phyloP scores from a whole-genome alignment of 1,140 invertebrate genomes.

The Halesus radiatus region DNA sequence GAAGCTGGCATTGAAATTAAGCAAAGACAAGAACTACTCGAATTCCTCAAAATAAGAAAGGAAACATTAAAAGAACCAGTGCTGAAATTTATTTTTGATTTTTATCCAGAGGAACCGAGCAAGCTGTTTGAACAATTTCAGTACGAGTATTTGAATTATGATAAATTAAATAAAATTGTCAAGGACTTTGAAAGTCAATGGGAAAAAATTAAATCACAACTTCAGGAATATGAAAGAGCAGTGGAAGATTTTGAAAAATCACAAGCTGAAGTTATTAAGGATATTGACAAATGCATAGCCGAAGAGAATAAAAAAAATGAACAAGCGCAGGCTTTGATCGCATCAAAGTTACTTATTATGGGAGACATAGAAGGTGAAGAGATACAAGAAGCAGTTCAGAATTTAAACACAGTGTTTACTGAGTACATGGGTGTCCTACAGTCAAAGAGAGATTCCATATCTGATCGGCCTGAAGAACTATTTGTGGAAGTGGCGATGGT shows the following conservation, averaged over 20 bases:
- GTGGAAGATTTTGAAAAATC: conserved; percentile 2
- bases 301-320: conserved; percentile 13
- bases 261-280: conserved; percentile 15
- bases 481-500: conserved; percentile 15
- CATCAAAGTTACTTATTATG: not conserved
- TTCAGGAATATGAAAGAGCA: conserved; percentile 36
- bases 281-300: conserved; percentile 14
- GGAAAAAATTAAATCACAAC: not conserved
- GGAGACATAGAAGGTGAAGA: not conserved
- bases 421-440: conserved; percentile 12
- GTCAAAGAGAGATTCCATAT: conserved; percentile 3
- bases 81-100: conserved; percentile 28
- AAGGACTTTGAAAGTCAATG: conserved; percentile 25
- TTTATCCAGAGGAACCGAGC: conserved; percentile 10
- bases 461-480: not conserved
- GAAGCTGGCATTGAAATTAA: not conserved
- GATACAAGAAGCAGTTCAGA: conserved; percentile 1
- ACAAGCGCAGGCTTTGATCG: conserved; percentile 1
- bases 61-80: conserved; percentile 8
- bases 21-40: not conserved
- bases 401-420: conserved; percentile 1
- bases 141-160: conserved; percentile 6
- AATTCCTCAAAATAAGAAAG: conserved; percentile 7
- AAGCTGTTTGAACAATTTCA: conserved; percentile 20
- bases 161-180: conserved; percentile 13